Evolutionary conservation across 2,888 invertebrate species (phyloP).

Genomic region (Achlya flavicornis): DNA sequence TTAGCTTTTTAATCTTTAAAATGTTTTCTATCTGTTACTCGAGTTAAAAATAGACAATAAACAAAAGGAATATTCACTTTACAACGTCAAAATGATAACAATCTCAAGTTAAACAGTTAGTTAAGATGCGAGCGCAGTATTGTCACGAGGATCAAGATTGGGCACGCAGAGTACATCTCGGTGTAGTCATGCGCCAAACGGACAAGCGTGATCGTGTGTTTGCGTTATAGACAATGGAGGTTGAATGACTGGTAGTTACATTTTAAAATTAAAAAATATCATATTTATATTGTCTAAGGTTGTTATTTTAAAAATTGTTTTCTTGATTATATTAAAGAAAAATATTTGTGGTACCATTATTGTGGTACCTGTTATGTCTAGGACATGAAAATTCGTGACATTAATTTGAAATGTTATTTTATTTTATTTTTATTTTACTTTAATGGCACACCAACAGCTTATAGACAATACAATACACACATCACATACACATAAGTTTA

Average conservation of each 20-base stretch:
- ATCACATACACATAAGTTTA: no score
- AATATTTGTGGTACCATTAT: no score
- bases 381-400: no score
- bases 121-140: constrained; percentile 31
- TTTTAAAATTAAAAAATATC: neutral
- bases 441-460: no score
- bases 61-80: constrained; percentile 1
- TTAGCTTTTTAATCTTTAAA: no score
- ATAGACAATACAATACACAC: no score
- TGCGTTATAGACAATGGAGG: constrained; percentile 23
- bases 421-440: no score
- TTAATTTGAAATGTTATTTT: no score
- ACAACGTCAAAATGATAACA: constrained; percentile 21
- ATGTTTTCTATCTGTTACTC: no score
- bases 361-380: no score
- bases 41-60: neutral
- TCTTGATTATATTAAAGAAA: no score
- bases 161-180: constrained; percentile 37
- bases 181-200: constrained; percentile 27
- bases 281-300: neutral
- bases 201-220: constrained; percentile 35
- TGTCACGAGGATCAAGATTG: constrained; percentile 66
- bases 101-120: constrained; percentile 31
- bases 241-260: neutral
- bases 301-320: neutral